These are phyloP conservation scores for Penaeus indicus DNA, from an alignment of 1,140 invertebrate genomes.

Conservation along the genomic window DNA sequence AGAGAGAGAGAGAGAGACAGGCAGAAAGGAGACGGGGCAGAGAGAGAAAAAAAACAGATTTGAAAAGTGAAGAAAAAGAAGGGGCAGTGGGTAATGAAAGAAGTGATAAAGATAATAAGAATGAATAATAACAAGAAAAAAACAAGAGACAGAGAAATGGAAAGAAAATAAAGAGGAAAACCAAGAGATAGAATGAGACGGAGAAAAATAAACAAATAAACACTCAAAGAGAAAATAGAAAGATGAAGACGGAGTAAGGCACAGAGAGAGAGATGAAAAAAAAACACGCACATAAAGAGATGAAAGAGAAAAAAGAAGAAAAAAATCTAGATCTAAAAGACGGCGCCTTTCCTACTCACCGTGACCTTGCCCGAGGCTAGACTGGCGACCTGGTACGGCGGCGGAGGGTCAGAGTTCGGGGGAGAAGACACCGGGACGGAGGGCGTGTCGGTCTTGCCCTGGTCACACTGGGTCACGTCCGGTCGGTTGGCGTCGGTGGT, in stretches of 20 bases:
- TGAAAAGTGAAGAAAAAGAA: too few species aligned
- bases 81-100: too few species aligned
- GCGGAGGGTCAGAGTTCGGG: slow-evolving; percentile 52
- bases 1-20: too few species aligned
- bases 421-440: slow-evolving; percentile 2
- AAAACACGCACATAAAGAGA: not conserved
- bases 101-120: too few species aligned
- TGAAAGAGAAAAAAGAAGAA: not conserved
- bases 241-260: not conserved
- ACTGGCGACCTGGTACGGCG: slow-evolving; percentile 56
- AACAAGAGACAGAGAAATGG: too few species aligned
- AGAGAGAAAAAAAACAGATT: too few species aligned
- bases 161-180: not conserved
- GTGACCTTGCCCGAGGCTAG: slow-evolving; percentile 25
- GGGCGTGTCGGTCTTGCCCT: slow-evolving; percentile 19
- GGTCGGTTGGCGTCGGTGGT: slow-evolving; percentile 23
- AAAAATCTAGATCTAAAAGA: not conserved
- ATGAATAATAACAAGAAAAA: too few species aligned
- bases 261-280: not conserved
- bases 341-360: not conserved
- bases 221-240: not conserved
- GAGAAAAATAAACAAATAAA: not conserved
- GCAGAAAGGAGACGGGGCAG: too few species aligned
- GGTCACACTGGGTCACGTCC: slow-evolving; percentile 49
- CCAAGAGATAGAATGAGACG: not conserved